Evolutionary conservation across 2,888 invertebrate genomes (phyloP).

Genomic region (Enoplolaimus lenunculus): DNA sequence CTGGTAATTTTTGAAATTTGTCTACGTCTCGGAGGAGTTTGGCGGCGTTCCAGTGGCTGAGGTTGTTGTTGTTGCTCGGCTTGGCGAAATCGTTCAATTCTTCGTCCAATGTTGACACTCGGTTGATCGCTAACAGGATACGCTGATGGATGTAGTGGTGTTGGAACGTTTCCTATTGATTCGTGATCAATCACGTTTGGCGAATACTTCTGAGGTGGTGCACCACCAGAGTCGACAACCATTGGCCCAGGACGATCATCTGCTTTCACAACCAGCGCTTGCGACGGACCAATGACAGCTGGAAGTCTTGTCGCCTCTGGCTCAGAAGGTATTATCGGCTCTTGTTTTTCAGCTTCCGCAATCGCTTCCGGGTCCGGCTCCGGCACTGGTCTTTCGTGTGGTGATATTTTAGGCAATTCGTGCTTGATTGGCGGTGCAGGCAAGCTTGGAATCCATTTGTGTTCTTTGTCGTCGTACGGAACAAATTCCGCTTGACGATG

Average conservation of each 20-base stretch:
- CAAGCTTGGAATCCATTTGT: constrained; percentile 36
- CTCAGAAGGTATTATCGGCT: not conserved
- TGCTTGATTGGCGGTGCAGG: not conserved
- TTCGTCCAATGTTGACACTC: not conserved
- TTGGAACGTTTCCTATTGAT: constrained; percentile 14
- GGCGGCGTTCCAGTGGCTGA: not conserved
- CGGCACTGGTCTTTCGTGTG: not conserved
- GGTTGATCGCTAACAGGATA: constrained; percentile 4
- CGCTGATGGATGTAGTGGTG: constrained; percentile 19
- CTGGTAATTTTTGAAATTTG: too few species aligned
- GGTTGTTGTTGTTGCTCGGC: not conserved
- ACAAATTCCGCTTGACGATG: not conserved
- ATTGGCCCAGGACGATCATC: too few species aligned
- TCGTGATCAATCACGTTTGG: not conserved
- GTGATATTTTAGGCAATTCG: not conserved
- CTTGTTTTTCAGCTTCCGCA: not conserved
- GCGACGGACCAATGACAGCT: not conserved
- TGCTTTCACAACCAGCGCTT: too few species aligned
- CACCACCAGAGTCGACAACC: too few species aligned
- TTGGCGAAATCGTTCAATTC: constrained; percentile 4
- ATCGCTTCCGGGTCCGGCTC: not conserved
- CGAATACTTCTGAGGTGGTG: not conserved
- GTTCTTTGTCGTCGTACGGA: constrained; percentile 26
- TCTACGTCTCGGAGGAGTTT: not conserved
- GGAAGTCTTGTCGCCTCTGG: not conserved